Evolutionary conservation across 2,797 vertebrate species (phyloP).

Genomic region (Enteromius thamalakanensis): DNA sequence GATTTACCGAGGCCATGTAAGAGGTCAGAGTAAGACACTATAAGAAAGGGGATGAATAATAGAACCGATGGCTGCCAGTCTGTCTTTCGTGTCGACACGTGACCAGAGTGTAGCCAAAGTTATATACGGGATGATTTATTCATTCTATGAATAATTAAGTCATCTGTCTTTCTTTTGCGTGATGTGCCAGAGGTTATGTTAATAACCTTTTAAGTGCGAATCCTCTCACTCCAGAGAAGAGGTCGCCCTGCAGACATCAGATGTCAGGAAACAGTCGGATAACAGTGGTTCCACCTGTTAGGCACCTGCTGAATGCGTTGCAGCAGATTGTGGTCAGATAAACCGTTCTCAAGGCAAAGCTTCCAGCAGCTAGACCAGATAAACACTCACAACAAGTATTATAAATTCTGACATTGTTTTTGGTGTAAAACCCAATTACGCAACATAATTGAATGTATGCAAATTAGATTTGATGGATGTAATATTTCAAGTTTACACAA

Average conservation of each 20-base stretch:
- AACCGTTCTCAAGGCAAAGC: conserved; percentile 3
- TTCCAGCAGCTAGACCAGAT: not conserved
- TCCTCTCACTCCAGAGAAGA: conserved; percentile 14
- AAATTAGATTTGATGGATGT: not conserved
- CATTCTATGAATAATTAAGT: conserved; percentile 60
- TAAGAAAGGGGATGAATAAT: conserved; percentile 54
- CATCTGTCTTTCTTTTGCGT: conserved; percentile 17
- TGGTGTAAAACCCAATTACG: not conserved
- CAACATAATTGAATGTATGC: not conserved
- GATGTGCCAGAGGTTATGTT: conserved; percentile 51
- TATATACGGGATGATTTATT: conserved; percentile 52
- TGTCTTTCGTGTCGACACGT: conserved; percentile 20
- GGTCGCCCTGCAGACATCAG: conserved; percentile 5
- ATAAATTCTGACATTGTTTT: not conserved
- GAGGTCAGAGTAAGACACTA: conserved; percentile 33
- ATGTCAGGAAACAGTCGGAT: conserved; percentile 6
- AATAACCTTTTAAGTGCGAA: conserved; percentile 44
- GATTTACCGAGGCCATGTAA: conserved; percentile 43
- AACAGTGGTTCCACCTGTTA: conserved; percentile 25
- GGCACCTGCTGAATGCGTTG: not conserved
- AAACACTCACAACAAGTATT: not conserved
- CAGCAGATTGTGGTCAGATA: not conserved
- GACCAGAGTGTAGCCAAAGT: conserved; percentile 33
- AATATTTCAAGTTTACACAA: not conserved
- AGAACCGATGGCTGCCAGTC: conserved; percentile 44